These are phyloP conservation scores for Orbicella faveolata DNA, from an alignment of 64 coral and sea anemone species.

Conservation along the genomic window DNA sequence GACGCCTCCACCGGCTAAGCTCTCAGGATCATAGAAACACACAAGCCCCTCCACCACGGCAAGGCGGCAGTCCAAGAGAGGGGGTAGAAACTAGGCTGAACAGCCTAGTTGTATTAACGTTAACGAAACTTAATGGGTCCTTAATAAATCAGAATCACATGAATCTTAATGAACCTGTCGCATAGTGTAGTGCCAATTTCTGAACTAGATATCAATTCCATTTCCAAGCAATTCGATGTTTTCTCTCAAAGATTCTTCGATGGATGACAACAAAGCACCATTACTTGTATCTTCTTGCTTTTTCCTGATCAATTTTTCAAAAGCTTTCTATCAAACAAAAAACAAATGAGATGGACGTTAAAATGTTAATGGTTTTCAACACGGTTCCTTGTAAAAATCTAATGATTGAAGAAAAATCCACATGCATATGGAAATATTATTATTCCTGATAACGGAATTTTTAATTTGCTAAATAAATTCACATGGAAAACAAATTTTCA, in stretches of 20 bases:
- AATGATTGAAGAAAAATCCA: no score
- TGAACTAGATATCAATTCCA: neutral
- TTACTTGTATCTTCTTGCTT: neutral
- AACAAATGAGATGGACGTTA: neutral
- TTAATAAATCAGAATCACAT: no score
- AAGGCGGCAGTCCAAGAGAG: conserved; percentile 36
- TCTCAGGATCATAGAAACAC: conserved; percentile 23
- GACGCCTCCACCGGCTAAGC: conserved; percentile 9
- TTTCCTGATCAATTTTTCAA: neutral
- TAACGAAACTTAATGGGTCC: no score
- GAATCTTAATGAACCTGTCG: neutral
- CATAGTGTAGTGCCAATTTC: neutral
- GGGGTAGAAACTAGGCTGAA: no score
- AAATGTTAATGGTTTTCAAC: no score
- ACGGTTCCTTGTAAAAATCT: no score
- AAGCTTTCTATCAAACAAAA: conserved; percentile 4
- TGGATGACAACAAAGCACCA: neutral
- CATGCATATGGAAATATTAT: no score
- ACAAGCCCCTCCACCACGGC: conserved; percentile 36
- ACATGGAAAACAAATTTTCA: no score
- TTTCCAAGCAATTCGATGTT: neutral
- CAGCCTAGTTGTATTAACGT: no score
- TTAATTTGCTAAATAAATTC: no score
- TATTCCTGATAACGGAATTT: no score
- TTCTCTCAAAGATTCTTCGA: neutral